Evolutionary conservation across 2,888 invertebrate species (phyloP).

Genomic region (Troides aeacus): DNA sequence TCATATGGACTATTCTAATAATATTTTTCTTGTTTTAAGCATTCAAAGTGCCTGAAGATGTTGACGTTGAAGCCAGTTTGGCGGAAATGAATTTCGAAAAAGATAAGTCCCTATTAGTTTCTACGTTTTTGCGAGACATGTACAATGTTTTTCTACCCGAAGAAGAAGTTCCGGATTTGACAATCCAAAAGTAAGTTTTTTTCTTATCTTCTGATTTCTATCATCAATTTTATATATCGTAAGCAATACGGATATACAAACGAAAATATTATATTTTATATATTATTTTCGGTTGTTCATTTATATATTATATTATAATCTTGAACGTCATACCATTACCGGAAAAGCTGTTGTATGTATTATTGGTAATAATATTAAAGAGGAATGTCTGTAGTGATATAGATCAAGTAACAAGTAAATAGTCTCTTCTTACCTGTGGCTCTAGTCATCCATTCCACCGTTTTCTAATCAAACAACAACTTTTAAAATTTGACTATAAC

Average conservation of each 20-base stretch:
- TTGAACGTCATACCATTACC: neutral
- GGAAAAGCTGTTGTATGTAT: neutral
- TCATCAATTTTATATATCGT: neutral
- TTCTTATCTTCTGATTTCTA: neutral
- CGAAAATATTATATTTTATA: neutral
- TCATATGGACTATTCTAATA: neutral
- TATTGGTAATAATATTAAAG: too few relatives aligned
- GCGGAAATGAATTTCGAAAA: conserved; percentile 35
- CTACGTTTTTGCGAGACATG: conserved; percentile 33
- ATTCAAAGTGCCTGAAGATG: conserved; percentile 31
- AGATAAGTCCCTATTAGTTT: conserved; percentile 31
- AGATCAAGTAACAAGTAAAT: too few relatives aligned
- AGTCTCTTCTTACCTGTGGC: too few relatives aligned
- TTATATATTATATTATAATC: too few relatives aligned
- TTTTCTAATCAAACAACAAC: too few relatives aligned
- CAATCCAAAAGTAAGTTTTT: conserved; percentile 36
- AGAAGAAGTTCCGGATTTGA: conserved; percentile 32
- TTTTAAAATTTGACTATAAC: too few relatives aligned
- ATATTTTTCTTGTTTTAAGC: conserved; percentile 30
- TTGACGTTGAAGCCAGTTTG: conserved; percentile 31
- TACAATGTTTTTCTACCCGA: conserved; percentile 33
- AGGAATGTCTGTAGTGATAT: too few relatives aligned
- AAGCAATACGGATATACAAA: neutral
- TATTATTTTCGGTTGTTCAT: too few relatives aligned
- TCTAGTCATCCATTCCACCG: too few relatives aligned